Percentiles rank a stretch among this genome's conserved stretches.
These are phyloP conservation scores for Morone chrysops DNA, from an alignment of 2,113 vertebrate genomes.

Conservation along the genomic window DNA sequence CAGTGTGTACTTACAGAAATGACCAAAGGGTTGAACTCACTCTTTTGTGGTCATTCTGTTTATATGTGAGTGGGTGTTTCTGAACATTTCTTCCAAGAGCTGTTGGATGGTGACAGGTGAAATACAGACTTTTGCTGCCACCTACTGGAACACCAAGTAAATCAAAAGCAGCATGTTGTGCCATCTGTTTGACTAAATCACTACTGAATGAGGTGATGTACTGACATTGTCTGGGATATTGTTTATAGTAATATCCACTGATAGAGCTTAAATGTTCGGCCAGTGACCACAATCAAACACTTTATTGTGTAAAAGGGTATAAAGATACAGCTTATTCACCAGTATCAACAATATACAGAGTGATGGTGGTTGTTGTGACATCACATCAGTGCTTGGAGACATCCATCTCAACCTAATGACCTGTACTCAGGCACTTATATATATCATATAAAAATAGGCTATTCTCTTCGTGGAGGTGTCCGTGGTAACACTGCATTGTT, in stretches of 20 bases:
- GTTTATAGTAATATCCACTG: not conserved
- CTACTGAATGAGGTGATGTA: not conserved
- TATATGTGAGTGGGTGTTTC: no score
- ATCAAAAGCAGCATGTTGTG: not conserved
- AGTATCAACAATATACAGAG: not conserved
- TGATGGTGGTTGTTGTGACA: constrained; percentile 8
- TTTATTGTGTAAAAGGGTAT: constrained; percentile 61
- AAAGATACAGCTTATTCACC: constrained; percentile 35
- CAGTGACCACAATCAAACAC: not conserved
- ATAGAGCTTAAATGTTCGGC: not conserved
- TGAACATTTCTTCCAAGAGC: no score
- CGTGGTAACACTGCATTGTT: not conserved
- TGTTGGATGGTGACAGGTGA: not conserved
- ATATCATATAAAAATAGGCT: constrained; percentile 57
- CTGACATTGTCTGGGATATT: not conserved
- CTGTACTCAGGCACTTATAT: constrained; percentile 47
- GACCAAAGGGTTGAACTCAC: not conserved
- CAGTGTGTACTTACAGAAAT: no score
- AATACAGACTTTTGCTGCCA: constrained; percentile 18
- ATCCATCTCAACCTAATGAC: constrained; percentile 10
- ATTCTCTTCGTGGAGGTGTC: not conserved
- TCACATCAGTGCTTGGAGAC: not conserved
- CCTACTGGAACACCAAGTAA: not conserved
- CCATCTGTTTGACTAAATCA: not conserved
- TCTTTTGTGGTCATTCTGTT: not conserved